Evolutionary conservation across 1,140 invertebrate species (phyloP).

Genomic region (Drosophila erecta): DNA sequence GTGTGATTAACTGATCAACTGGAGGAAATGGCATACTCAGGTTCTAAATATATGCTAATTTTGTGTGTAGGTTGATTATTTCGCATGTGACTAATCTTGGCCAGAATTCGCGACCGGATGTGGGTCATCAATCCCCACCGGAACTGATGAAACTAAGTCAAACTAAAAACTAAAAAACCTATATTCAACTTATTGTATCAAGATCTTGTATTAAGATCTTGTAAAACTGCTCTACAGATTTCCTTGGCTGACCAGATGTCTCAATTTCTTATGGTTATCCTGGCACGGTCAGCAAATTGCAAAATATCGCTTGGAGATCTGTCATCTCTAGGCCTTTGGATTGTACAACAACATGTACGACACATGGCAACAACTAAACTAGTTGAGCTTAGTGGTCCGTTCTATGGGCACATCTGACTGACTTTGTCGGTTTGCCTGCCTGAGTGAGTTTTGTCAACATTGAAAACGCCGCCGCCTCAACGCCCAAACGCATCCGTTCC

Average conservation of each 20-base stretch:
- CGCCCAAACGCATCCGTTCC: conserved; percentile 79
- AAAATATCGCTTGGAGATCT: conserved; percentile 31
- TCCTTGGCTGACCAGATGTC: background rate
- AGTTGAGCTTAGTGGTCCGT: conserved; percentile 55
- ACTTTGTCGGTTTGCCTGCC: conserved; percentile 24
- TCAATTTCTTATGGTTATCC: conserved; percentile 1
- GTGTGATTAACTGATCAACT: conserved; percentile 18
- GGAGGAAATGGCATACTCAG: conserved; percentile 8
- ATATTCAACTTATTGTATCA: too few relatives aligned
- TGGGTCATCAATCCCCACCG: background rate
- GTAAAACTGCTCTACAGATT: too few relatives aligned
- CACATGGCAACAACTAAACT: conserved; percentile 71
- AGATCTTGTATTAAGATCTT: too few relatives aligned
- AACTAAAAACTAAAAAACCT: too few relatives aligned
- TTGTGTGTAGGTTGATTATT: conserved; percentile 12
- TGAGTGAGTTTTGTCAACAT: conserved; percentile 80
- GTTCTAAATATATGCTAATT: conserved; percentile 7
- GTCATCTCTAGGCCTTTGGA: conserved; percentile 58
- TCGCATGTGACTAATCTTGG: conserved; percentile 1
- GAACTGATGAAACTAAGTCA: too few relatives aligned
- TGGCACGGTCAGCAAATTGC: conserved; percentile 15
- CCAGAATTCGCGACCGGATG: background rate
- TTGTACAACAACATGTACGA: conserved; percentile 62
- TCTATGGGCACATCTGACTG: conserved; percentile 42
- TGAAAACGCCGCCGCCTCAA: conserved; percentile 71